Evolutionary conservation across 2,797 vertebrate species (phyloP), one percentile per base, ranked within the genome.

Genomic region (Etheostoma nigrum): DNA sequence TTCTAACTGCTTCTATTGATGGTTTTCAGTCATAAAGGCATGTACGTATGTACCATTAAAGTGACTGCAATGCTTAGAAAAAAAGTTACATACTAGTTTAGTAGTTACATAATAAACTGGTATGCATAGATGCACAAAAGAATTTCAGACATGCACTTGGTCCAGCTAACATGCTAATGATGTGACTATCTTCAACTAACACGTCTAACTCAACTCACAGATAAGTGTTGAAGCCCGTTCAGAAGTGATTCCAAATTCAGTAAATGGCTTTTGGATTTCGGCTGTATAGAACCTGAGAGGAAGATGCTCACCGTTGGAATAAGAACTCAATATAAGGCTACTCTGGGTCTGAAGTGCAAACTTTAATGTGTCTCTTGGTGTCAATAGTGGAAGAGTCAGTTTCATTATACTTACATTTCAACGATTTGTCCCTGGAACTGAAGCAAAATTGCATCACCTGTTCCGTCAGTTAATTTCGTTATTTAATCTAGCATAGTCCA

Each of bases 1-100:
- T 30, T 67, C 30, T 18, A 6, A 3, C 25, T 66, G 66, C 30
- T 51, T 55, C 61, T 63, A 55, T 72, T 33, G 44, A 69, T 57
- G 52, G 16, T 23, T 69, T 47, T 70, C 23, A 64, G 27, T 67
- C 66, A 62, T 14, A 40, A 68, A 11, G 66, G 33, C 42, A 30
- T 67, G 68, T 72, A 30, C 61, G 58, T 69, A n/a, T 64, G 6
- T 67, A 42, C 12, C 40, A 23, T 57, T 36, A 60, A 73, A 57
- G 55, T 19, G 42, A 23, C 21, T n/a, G 30, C 27, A 7, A 70
- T 53, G 59, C 52, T 42, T 12, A 25, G 57, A 63, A 33, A 72
- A 19, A 49, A 60, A 82, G 2, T 11, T 36, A 44, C 16, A 23
- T 44, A 8, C 30, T 6, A 27, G 30, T 5, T 30, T 27, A 16